Evolutionary conservation across 2,888 invertebrate genomes (phyloP).

Genomic region (Cryptocephalus moraei): DNA sequence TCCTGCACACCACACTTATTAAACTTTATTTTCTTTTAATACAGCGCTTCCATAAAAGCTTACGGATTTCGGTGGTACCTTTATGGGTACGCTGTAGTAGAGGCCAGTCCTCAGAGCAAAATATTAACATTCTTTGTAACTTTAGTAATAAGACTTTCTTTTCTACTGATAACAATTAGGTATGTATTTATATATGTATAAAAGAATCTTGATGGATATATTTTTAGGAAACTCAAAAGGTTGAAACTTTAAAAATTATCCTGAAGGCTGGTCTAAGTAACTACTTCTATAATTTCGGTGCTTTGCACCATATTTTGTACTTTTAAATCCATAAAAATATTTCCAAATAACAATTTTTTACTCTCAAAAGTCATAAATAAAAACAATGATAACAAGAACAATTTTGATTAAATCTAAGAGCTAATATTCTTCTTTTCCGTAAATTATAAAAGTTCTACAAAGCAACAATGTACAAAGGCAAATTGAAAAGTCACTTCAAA

Average conservation of each 20-base stretch:
- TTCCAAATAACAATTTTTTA: slow-evolving; percentile 24
- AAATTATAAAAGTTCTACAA: slow-evolving; percentile 18
- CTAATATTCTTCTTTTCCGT: slow-evolving; percentile 14
- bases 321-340: slow-evolving; percentile 32
- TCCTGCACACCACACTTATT: slow-evolving; percentile 6
- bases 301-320: slow-evolving; percentile 33
- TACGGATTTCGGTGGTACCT: too few relatives aligned
- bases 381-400: slow-evolving; percentile 36
- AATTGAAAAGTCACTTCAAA: slow-evolving; percentile 1
- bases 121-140: too few relatives aligned
- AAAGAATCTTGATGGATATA: too few relatives aligned
- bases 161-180: too few relatives aligned
- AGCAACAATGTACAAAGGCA: slow-evolving; percentile 20
- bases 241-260: too few relatives aligned
- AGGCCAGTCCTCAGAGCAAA: neutral
- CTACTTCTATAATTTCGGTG: slow-evolving; percentile 11
- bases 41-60: slow-evolving; percentile 1
- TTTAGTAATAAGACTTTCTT: too few relatives aligned
- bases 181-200: too few relatives aligned
- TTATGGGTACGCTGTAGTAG: neutral
- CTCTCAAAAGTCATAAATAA: slow-evolving; percentile 28
- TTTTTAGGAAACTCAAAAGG: too few relatives aligned
- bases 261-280: too few relatives aligned
- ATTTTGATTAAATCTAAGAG: slow-evolving; percentile 28
- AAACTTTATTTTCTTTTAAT: slow-evolving; percentile 3